phyloP scores from a whole-genome alignment of 2,888 invertebrate species.

The Synergus gifuensis region DNA sequence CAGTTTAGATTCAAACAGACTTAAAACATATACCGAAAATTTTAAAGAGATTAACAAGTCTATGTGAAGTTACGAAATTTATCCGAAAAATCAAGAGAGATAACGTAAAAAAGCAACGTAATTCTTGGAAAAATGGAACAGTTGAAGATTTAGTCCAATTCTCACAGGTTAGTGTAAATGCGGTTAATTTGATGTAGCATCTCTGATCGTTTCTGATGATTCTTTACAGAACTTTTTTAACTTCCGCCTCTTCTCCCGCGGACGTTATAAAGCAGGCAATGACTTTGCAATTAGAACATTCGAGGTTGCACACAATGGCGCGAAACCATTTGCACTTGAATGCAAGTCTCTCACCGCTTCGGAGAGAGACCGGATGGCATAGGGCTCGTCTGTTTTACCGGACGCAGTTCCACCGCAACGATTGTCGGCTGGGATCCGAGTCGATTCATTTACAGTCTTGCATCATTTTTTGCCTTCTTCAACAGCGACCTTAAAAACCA shows the following conservation, averaged over 20 bases:
- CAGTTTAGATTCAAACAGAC: conserved; percentile 6
- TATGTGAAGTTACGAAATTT: no score
- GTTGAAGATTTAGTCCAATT: neutral
- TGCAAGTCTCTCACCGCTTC: conserved; percentile 59
- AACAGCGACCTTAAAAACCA: conserved; percentile 20
- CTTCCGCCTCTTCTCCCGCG: neutral
- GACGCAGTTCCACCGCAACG: conserved; percentile 56
- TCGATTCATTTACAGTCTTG: conserved; percentile 26
- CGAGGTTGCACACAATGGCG: conserved; percentile 53
- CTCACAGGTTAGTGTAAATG: neutral
- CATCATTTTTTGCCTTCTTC: conserved; percentile 33
- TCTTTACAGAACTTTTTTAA: conserved; percentile 4
- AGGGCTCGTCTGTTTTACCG: conserved; percentile 58
- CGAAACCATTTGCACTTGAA: conserved; percentile 72
- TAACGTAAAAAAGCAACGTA: no score
- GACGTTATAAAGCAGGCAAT: conserved; percentile 41
- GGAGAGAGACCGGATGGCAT: conserved; percentile 63
- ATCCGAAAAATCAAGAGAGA: no score
- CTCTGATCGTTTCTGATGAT: conserved; percentile 3
- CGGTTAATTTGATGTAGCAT: conserved; percentile 8
- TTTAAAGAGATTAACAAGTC: no score
- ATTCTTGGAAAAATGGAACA: neutral
- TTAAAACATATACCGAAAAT: neutral
- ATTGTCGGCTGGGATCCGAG: conserved; percentile 40
- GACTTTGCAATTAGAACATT: conserved; percentile 55